Evolutionary conservation across 2,113 vertebrate species (phyloP), one percentile per base, ranked within the genome.

Genomic region (Gavialis gangeticus): DNA sequence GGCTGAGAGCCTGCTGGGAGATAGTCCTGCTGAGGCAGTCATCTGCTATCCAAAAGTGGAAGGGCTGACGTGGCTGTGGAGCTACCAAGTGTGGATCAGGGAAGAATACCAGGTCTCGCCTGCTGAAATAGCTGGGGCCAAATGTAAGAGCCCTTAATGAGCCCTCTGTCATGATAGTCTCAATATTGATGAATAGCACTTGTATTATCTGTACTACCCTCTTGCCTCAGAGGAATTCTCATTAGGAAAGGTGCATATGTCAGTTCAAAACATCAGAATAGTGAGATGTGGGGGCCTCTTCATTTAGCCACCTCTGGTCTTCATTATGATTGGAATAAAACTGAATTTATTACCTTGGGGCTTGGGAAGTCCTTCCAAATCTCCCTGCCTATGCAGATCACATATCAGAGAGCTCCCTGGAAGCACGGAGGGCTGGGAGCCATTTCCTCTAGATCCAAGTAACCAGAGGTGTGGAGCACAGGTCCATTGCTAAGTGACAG

Each of bases 161-260:
- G 19, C 67, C 3, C 67, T 83, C 75, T 91, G 91, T 84, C 92
- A 76, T 86, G 79, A 79, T 91, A 82, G 30, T 92, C 79, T 15
- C 17, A 89, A 80, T 92, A 96, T 11, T 93, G 88, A 85, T 94
- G 91, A 96, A 96, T 92, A 97, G 88, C 92, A 81, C 93, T 90
- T 85, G 71, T 90, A 95, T 93, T 63, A 91, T 96, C 90, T 94
- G 63, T 64, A 71, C 57, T 73, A 88, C 86, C 91, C 88, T 94
- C 90, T 94, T 90, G 86, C 94, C 84, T 96, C 91, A 94, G 78
- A 91, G 71, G 21, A 83, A 83, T 90, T 94, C 73, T 94, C 77
- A 79, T 94, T 80, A 85, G 88, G 91, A 56, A 81, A 63, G 83
- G 73, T 14, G 0, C 5, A 37, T 22, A 79, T 84, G 87, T 89